These are phyloP conservation scores for Harlomillsia oculata DNA, from an alignment of 1,140 invertebrate species.

Conservation along the genomic window DNA sequence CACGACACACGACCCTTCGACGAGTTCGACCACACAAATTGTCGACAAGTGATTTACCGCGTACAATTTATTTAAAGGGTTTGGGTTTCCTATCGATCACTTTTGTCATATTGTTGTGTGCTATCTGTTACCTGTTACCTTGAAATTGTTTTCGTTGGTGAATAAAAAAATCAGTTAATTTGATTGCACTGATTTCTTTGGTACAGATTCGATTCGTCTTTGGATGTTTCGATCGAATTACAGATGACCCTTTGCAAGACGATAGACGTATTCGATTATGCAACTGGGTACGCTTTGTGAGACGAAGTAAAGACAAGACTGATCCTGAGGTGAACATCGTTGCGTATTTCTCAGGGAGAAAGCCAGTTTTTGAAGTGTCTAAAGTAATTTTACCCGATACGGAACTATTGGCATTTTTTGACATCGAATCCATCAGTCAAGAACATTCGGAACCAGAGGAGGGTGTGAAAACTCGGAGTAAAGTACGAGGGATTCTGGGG, in stretches of 20 bases:
- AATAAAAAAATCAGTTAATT: too few relatives aligned
- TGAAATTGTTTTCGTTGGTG: too few relatives aligned
- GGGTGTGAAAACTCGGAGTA: too few relatives aligned
- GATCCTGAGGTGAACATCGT: slow-evolving; percentile 16
- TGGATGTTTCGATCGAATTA: slow-evolving; percentile 24
- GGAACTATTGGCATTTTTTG: slow-evolving; percentile 16
- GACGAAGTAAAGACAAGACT: neutral
- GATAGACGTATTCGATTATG: slow-evolving; percentile 14
- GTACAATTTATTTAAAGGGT: too few relatives aligned
- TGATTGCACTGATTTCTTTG: too few relatives aligned
- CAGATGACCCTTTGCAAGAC: slow-evolving; percentile 4
- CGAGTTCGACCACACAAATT: too few relatives aligned
- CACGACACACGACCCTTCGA: too few relatives aligned
- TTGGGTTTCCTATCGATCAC: too few relatives aligned
- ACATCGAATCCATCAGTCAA: slow-evolving; percentile 18
- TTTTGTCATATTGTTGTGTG: too few relatives aligned
- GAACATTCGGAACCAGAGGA: neutral
- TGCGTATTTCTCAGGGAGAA: slow-evolving; percentile 14
- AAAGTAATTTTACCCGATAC: slow-evolving; percentile 5
- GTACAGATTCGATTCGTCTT: slow-evolving; percentile 25
- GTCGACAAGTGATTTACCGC: too few relatives aligned
- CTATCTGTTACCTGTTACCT: too few relatives aligned
- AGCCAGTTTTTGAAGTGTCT: slow-evolving; percentile 16
- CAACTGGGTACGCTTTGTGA: slow-evolving; percentile 21
- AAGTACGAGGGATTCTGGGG: too few relatives aligned